Evolutionary conservation across 2,797 vertebrate genomes (phyloP).

Genomic region (Aselliscus stoliczkanus): DNA sequence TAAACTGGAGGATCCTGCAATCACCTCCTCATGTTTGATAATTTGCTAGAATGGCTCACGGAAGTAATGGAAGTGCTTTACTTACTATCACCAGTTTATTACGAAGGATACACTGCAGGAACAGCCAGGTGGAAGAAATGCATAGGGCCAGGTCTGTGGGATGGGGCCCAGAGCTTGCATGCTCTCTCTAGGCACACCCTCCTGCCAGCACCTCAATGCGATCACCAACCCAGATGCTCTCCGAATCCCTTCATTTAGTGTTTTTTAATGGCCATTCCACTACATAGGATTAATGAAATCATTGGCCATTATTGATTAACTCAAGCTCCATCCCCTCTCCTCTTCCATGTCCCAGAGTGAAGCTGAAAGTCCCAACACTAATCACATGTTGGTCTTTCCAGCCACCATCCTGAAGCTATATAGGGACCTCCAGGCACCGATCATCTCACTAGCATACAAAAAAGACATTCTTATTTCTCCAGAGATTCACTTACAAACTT

Average conservation of each 20-base stretch:
- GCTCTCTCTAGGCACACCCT: no score
- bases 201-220: fast-evolving
- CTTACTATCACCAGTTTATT: neutral
- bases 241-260: no score
- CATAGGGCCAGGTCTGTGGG: neutral
- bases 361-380: neutral
- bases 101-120: neutral
- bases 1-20: neutral
- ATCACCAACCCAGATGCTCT: no score
- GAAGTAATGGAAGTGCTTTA: neutral
- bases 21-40: neutral
- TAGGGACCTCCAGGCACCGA: neutral
- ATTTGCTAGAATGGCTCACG: neutral
- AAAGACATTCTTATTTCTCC: neutral
- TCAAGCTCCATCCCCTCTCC: neutral
- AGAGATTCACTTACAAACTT: neutral
- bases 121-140: neutral
- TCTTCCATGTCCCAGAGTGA: neutral
- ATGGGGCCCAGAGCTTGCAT: neutral
- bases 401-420: neutral
- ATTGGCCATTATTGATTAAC: neutral
- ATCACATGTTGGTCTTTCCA: neutral
- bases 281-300: neutral
- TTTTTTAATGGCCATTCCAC: no score
- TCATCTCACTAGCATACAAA: neutral